Base-by-base conservation (phyloP, 2,888 invertebrate species). In the Lysandra bellargus region DNA sequence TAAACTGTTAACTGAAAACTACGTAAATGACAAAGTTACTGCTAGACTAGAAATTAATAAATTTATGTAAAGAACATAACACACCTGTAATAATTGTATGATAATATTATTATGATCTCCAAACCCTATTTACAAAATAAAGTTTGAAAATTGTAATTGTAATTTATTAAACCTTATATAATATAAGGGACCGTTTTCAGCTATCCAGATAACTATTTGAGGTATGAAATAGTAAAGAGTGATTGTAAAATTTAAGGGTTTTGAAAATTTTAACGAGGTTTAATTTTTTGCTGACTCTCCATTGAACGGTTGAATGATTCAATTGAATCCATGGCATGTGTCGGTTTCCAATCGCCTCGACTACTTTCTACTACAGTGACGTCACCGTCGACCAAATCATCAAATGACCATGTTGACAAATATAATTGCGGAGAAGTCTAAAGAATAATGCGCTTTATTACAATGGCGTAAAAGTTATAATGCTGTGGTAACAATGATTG, bases 291-390 rank as follows among this genome's bases (percentile, higher is more conserved):
- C 86, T 82, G 80, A 84, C 91, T 69, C 33, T 92, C 88, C 89
- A 69, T 81, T 90, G 88, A 89, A 91, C 89, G 87, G 86, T 89
- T 89, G 89, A 91, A 86, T 88, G 90, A 91, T 89, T 90, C 90
- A 89, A 92, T 92, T 92, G 92, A 90, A 90, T 89, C 89, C 85
- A 85, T 87, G 93, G 93, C 88, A 93, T 92, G 93, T 90, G 87
- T 86, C 85, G 86, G 88, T 88, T 88, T 87, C 89, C 87, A 88
- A 87, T 88, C 84, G 79, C 82, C 83, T 81, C 84, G 82, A 83
- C 87, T 84, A 89, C 91, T 91, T 91, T 92, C 92, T 91, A 88
- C 84, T 82, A 82, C 6, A 80, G 83, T 82, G 83, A 90, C 91
- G 92, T 92, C 93, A 92, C 92, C 89, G 87, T 92, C 90, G 90